Evolutionary conservation across 2,888 invertebrate genomes (phyloP), one percentile per base, ranked within the genome.

Genomic region (Athalia cordata): DNA sequence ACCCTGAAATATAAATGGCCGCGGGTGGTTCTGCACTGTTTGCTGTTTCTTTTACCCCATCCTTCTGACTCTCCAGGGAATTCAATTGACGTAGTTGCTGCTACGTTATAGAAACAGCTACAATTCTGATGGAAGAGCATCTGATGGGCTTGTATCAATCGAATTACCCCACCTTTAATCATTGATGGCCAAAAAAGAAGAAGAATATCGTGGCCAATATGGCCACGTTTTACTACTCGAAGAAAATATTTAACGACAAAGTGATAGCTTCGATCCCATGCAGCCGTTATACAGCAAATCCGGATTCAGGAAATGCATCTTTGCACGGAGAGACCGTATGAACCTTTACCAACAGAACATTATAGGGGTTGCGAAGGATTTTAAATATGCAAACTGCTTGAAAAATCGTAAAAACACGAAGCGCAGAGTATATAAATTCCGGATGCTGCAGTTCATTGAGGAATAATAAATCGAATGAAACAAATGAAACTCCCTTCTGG

Each of bases 1-100:
- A 84, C 81, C 78, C 79, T 85, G 84, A 84, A 85, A 85, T 85
- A 85, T 85, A 86, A 84, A 85, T 85, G 85, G 84, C 83, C 79
- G 77, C 80, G 80, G 81, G 82, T 80, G 81, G 81, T 80, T 81
- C 79, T 78, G 78, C 80, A 80, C 80, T 72, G 78, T 78, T 78
- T 78, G 64, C 78, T 64, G 68, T 78, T 78, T 72, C 78, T 55
- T 64, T 64, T 64, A 66, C 77, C 78, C 80, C 62, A 62, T 75
- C 62, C 62, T 75, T 50, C 64, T n/a, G 61, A 45, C 62, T 64
- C 75, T 75, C 13, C 62, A 43, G 75, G 75, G 75, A 75, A 75
- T 75, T 75, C 75, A 75, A 75, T 75, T 75, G 75, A 75, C 75
- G 75, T 62, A 47, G 64, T 52, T 75, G 49, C 75, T 9, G 75